Evolutionary conservation across 2,797 vertebrate genomes (phyloP).

Genomic region (Apodemus agrarius): DNA sequence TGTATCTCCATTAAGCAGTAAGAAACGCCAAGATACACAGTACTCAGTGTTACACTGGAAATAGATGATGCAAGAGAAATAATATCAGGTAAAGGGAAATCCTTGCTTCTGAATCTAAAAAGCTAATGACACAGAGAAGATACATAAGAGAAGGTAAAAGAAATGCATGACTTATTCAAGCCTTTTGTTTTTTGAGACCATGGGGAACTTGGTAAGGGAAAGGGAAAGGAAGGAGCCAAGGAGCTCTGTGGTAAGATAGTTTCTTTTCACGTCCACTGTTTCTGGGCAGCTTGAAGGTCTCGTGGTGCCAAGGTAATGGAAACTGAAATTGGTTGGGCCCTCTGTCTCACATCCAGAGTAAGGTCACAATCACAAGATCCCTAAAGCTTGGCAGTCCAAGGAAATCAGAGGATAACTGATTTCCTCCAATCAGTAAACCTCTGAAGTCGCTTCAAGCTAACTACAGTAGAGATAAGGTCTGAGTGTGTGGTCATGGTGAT

Average conservation of each 20-base stretch:
- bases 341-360: background rate
- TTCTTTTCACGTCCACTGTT: too few relatives aligned
- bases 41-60: background rate
- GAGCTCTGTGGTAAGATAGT: background rate
- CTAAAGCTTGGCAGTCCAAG: background rate
- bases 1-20: background rate
- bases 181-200: background rate
- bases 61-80: background rate
- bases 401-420: background rate
- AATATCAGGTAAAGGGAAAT: background rate
- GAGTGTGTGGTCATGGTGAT: background rate
- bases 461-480: background rate
- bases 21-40: background rate
- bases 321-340: background rate
- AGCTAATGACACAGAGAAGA: background rate
- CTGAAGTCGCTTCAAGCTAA: background rate
- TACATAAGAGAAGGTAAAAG: background rate
- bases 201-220: background rate
- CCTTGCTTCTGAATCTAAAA: conserved; percentile 10
- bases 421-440: background rate
- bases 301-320: background rate
- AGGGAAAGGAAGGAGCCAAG: background rate
- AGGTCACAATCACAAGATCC: background rate
- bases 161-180: background rate
- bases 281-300: background rate